Evolutionary conservation across 2,888 invertebrate species (phyloP), one percentile per base, ranked within the genome.

Genomic region (Coenonympha glycerion): DNA sequence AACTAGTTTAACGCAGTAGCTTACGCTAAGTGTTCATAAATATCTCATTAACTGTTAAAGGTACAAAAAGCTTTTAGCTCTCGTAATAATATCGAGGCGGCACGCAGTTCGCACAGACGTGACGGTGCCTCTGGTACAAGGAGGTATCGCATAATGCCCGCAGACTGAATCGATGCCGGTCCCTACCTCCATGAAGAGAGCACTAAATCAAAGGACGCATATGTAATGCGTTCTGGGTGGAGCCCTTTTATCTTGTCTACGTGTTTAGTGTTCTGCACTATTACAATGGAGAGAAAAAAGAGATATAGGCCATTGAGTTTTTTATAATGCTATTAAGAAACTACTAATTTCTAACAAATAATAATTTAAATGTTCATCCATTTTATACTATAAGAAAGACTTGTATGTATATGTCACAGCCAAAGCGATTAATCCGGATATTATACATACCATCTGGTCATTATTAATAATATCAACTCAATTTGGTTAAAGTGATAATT

Each of bases 171-270:
- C 18, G 24, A 50, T 21, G 33, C 31, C 3, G 18, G 30, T 36
- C 30, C 31, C 44, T 15, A 22, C 31, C 15, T 31, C 31, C 21
- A 37, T 47, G 44, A 26, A 39, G 47, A 36, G 40, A 22, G 44
- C 37, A 34, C 36, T 52, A 42, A 52, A 47, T 47, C 47, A 42
- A 40, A 11, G 37, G 28, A 44, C 44, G 47, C 52, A 52, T 52
- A 37, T 44, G 42, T 40, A 48, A 52, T 40, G 44, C 37, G 24
- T 37, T 13, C 41, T 36, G 8, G 16, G 22, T 31, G 16, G 24
- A 22, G 19, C 16, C 8, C 40, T 40, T 34, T 37, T 13, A 26
- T 40, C 52, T 45, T 9, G 18, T 40, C 37, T 18, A n/a, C 24
- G 45, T 34, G 18, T 24, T 33, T 33, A 16, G 21, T 8, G 28